phyloP scores from a whole-genome alignment of 2,888 invertebrate genomes.

The Chloroclysta siterata region DNA sequence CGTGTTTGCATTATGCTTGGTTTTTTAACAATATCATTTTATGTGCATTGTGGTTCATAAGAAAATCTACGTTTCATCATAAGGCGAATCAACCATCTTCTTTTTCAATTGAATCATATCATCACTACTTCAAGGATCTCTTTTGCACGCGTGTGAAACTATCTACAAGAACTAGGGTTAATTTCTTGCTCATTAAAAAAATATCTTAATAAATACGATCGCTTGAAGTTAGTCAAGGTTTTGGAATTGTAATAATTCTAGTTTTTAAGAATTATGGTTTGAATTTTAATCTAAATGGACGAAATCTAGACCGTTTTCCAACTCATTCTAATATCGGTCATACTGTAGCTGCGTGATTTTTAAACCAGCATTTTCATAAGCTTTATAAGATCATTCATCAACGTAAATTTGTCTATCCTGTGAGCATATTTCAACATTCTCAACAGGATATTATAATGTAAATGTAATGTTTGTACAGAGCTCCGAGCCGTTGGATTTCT shows the following conservation, averaged over 20 bases:
- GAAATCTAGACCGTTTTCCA: too few relatives aligned
- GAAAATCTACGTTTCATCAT: conserved; percentile 48
- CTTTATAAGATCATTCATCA: not conserved
- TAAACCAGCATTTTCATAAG: too few relatives aligned
- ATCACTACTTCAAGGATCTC: conserved; percentile 8
- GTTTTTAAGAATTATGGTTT: too few relatives aligned
- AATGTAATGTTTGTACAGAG: conserved; percentile 80
- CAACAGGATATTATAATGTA: conserved; percentile 1
- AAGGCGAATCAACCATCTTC: not conserved
- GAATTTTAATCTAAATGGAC: too few relatives aligned
- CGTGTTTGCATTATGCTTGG: conserved; percentile 49
- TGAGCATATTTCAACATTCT: not conserved
- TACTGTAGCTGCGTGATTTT: too few relatives aligned
- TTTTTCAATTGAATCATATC: conserved; percentile 1
- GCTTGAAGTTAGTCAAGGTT: too few relatives aligned
- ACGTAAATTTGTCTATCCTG: conserved; percentile 40
- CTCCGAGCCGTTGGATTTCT: conserved; percentile 94
- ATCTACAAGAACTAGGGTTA: not conserved
- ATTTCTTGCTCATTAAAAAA: not conserved
- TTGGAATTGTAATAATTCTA: too few relatives aligned
- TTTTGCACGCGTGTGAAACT: conserved; percentile 23
- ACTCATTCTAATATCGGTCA: too few relatives aligned
- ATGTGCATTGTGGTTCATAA: conserved; percentile 31
- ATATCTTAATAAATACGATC: not conserved
- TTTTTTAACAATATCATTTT: conserved; percentile 48